Conservation (phyloP, 2,797 vertebrate genomes). For the Catostomus latipinnis region DNA sequence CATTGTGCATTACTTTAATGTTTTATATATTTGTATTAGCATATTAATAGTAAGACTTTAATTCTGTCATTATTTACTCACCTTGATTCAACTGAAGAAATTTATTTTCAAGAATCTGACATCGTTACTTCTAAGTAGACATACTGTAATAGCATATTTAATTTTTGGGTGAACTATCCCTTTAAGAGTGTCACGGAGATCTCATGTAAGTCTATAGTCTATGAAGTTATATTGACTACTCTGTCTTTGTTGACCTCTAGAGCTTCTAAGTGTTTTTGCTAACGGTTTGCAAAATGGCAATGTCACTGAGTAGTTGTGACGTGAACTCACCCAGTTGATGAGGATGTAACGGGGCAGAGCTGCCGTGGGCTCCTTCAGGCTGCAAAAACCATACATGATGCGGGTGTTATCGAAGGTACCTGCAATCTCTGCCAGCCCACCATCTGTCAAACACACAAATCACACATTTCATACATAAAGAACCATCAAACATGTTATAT, state of each 20-base stretch:
- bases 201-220: background rate
- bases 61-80: too few relatives aligned
- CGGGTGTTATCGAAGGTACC: constrained; percentile 89
- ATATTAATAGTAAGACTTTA: too few relatives aligned
- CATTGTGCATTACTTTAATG: too few relatives aligned
- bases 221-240: background rate
- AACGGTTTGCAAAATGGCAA: constrained; percentile 5
- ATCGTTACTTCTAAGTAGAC: too few relatives aligned
- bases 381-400: constrained; percentile 99
- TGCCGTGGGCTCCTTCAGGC: constrained; percentile 89
- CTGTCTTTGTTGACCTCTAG: constrained; percentile 15
- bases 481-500: background rate
- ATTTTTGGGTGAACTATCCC: too few relatives aligned
- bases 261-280: constrained; percentile 19
- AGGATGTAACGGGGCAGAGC: constrained; percentile 94
- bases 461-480: background rate
- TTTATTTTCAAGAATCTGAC: too few relatives aligned
- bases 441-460: constrained; percentile 75
- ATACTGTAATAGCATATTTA: too few relatives aligned
- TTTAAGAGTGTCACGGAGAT: background rate
- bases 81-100: too few relatives aligned
- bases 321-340: constrained; percentile 92
- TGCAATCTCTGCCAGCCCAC: constrained; percentile 89
- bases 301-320: constrained; percentile 1
- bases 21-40: too few relatives aligned